Percentiles rank a stretch among this genome's conserved stretches.
These are phyloP conservation scores for Syngnathus acus DNA, from an alignment of 2,797 vertebrate genomes.

Conservation along the genomic window DNA sequence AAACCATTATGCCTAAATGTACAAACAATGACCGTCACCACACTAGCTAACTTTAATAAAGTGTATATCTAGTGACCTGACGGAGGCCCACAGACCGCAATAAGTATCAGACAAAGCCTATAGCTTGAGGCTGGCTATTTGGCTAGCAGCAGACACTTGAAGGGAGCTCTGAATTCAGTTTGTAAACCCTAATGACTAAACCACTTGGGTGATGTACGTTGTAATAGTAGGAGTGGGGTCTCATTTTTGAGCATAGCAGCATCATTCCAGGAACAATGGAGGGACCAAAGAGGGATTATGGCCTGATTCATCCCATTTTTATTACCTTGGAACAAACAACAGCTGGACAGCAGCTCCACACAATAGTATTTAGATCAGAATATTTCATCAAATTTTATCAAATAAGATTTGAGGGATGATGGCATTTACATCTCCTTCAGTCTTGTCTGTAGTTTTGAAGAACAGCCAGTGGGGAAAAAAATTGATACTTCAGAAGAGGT, in stretches of 20 bases:
- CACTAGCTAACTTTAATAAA: not conserved
- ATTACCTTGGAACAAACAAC: constrained; percentile 75
- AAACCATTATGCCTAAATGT: too few species aligned
- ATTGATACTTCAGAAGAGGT: too few species aligned
- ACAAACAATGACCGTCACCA: not conserved
- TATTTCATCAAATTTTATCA: constrained; percentile 66
- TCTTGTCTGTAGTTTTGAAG: constrained; percentile 31
- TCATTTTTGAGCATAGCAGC: constrained; percentile 44
- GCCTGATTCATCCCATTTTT: constrained; percentile 71
- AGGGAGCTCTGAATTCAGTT: not conserved
- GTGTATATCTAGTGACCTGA: not conserved
- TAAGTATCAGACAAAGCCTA: not conserved
- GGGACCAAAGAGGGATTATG: constrained; percentile 68
- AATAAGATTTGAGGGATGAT: constrained; percentile 65
- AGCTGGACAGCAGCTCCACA: constrained; percentile 69
- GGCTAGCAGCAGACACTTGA: not conserved
- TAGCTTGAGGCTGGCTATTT: not conserved
- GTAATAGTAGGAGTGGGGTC: constrained; percentile 41
- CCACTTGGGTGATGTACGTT: constrained; percentile 25
- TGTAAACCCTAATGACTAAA: constrained; percentile 2
- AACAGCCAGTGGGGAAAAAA: too few species aligned
- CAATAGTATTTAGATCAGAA: constrained; percentile 68
- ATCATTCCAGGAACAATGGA: constrained; percentile 66
- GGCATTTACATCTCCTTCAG: constrained; percentile 39
- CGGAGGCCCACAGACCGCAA: not conserved